Evolutionary conservation across 2,113 vertebrate genomes (phyloP).

Genomic region (Leptobrachium leishanense): DNA sequence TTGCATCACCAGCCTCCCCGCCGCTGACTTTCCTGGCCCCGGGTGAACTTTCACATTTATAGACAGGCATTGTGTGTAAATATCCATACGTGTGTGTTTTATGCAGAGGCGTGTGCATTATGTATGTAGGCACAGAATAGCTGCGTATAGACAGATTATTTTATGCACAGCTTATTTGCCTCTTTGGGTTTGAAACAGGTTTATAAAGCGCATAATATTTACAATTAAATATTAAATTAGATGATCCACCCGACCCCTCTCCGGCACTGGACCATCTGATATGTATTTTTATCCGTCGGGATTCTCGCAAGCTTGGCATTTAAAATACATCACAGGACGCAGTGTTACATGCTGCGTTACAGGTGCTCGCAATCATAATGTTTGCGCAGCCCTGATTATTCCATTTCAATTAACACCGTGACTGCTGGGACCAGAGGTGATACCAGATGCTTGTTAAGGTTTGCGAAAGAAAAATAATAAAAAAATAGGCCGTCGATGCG

Average conservation of each 20-base stretch:
- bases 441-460: background rate
- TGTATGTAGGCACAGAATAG: too few relatives aligned
- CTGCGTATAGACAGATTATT: too few relatives aligned
- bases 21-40: background rate
- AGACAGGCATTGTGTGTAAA: background rate
- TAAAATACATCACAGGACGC: background rate
- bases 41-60: background rate
- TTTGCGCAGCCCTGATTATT: background rate
- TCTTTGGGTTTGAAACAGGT: background rate
- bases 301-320: conserved; percentile 19
- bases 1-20: too few relatives aligned
- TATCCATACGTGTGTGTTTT: too few relatives aligned
- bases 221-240: conserved; percentile 15
- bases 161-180: background rate
- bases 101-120: too few relatives aligned
- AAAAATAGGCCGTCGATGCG: too few relatives aligned
- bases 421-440: background rate
- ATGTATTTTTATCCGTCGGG: conserved; percentile 18
- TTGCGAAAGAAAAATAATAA: background rate
- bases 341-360: background rate
- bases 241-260: conserved; percentile 4
- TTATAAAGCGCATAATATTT: background rate
- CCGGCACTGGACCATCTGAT: conserved; percentile 2
- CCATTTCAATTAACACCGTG: background rate
- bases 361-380: conserved; percentile 1